phyloP scores from a whole-genome alignment of 2,888 invertebrate genomes.

The Agriotes lineatus region DNA sequence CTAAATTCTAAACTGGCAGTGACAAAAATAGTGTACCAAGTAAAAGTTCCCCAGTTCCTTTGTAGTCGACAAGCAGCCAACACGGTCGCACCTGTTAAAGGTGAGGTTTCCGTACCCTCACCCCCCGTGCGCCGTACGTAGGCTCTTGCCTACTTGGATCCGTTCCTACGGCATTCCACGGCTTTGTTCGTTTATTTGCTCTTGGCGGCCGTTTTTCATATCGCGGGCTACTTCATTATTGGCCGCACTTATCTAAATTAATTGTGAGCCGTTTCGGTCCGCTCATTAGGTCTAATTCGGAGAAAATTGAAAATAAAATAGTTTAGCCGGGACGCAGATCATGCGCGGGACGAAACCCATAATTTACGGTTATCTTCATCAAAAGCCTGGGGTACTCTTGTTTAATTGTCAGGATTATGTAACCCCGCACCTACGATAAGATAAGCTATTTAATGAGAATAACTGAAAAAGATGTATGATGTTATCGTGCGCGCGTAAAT shows the following conservation, averaged over 20 bases:
- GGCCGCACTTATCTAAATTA: conserved; percentile 31
- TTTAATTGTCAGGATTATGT: too few species aligned
- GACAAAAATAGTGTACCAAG: too few species aligned
- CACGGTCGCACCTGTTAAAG: conserved; percentile 43
- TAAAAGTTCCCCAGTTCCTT: conserved; percentile 24
- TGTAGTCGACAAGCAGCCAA: conserved; percentile 30
- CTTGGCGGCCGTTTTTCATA: conserved; percentile 23
- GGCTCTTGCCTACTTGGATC: conserved; percentile 32
- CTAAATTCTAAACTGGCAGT: too few species aligned
- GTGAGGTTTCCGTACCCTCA: conserved; percentile 38
- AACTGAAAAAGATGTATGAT: too few species aligned
- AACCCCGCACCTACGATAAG: too few species aligned
- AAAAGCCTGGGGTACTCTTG: too few species aligned
- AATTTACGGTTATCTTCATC: too few species aligned
- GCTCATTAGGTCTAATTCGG: conserved; percentile 23
- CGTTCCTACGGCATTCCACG: conserved; percentile 34
- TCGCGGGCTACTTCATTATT: conserved; percentile 30
- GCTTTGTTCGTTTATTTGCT: conserved; percentile 32
- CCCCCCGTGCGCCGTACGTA: conserved; percentile 26
- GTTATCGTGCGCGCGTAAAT: too few species aligned
- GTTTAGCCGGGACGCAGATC: too few species aligned
- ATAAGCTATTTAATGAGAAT: too few species aligned
- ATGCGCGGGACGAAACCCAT: too few species aligned
- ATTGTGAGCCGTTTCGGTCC: conserved; percentile 14
- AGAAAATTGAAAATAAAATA: too few species aligned